Conservation (phyloP, 92 coral and sea anemone species). For the Phenganax stokvisi region DNA sequence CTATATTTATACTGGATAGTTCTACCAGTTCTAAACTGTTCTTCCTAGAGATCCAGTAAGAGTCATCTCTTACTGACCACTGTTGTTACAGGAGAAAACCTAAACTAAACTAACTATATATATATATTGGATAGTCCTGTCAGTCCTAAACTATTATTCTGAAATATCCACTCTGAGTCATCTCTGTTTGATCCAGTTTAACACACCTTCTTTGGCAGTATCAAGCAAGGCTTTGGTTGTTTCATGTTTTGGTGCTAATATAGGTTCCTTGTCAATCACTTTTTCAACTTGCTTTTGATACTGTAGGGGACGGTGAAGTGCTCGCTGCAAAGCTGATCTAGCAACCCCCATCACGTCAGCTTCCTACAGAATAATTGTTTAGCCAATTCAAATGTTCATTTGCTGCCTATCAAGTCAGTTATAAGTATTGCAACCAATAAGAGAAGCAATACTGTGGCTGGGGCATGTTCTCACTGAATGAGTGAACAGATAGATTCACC, state of each 20-base stretch:
- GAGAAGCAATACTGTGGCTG: not conserved
- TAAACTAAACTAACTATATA: not conserved
- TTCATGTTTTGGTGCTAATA: constrained; percentile 77
- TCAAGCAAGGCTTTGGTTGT: constrained; percentile 59
- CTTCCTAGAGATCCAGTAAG: no score
- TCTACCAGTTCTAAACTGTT: no score
- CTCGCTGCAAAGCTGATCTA: constrained; percentile 61
- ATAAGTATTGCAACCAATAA: not conserved
- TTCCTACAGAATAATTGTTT: not conserved
- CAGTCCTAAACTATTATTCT: not conserved
- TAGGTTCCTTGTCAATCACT: constrained; percentile 72
- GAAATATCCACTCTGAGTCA: no score
- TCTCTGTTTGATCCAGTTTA: no score
- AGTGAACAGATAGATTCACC: no score
- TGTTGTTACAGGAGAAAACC: no score
- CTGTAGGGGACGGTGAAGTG: constrained; percentile 63
- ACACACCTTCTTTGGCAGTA: constrained; percentile 45
- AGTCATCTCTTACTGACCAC: no score
- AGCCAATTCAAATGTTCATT: no score
- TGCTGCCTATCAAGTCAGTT: no score
- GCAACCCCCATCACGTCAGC: constrained; percentile 75
- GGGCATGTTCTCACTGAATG: not conserved
- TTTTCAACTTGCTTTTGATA: constrained; percentile 62
- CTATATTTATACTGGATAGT: no score
- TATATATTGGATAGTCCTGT: not conserved